These are phyloP conservation scores for Syngnathus floridae DNA, from an alignment of 2,113 vertebrate species.

Conservation along the genomic window DNA sequence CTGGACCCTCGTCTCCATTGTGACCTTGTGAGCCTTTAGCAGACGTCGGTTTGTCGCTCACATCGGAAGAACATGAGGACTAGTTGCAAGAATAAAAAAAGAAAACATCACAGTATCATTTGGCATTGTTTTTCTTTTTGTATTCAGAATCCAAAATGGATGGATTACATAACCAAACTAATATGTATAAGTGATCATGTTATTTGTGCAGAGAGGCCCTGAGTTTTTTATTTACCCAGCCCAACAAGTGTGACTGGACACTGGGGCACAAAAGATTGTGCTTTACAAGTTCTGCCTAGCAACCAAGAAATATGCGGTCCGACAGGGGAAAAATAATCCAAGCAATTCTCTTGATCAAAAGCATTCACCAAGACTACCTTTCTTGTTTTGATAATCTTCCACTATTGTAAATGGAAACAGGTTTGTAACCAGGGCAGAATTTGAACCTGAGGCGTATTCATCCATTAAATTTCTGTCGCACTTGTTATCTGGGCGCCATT, in stretches of 20 bases:
- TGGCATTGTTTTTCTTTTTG: background rate
- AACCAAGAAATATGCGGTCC: background rate
- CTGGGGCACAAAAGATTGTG: background rate
- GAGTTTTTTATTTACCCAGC: background rate
- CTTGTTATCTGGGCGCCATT: too few species aligned
- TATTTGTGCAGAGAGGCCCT: background rate
- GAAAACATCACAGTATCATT: background rate
- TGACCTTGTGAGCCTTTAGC: slow-evolving; percentile 30
- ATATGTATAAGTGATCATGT: background rate
- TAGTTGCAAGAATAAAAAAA: slow-evolving; percentile 15
- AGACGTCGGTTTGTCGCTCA: slow-evolving; percentile 37
- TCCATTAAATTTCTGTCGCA: too few species aligned
- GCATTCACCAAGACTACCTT: background rate
- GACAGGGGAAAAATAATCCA: background rate
- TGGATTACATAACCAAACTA: background rate
- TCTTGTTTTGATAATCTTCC: background rate
- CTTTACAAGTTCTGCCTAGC: background rate
- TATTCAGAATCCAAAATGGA: background rate
- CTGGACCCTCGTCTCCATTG: slow-evolving; percentile 31
- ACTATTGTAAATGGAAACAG: background rate
- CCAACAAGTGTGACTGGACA: background rate
- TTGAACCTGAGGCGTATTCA: background rate
- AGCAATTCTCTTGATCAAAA: background rate
- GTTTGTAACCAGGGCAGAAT: background rate
- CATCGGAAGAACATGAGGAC: slow-evolving; percentile 48